Evolutionary conservation across 1,140 invertebrate genomes (phyloP), one percentile per base, ranked within the genome.

Genomic region (Mercenaria mercenaria): DNA sequence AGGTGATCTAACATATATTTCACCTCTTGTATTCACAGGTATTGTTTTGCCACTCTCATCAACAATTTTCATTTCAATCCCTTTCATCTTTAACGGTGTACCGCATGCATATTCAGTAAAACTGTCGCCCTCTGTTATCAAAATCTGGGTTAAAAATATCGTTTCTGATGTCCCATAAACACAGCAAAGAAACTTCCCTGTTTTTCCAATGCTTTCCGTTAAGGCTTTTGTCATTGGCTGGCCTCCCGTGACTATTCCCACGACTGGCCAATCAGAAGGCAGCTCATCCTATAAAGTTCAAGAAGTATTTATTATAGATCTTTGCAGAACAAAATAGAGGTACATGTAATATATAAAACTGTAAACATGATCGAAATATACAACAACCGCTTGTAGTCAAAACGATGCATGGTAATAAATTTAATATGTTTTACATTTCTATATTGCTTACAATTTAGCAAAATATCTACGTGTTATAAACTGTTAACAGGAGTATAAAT

Each of bases 61-160:
- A 4, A 87, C 90, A 1, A 91, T 67, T 69, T 86, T 91, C 26
- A 91, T 41, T 59, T 85, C 87, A 2, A 89, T 37, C 8, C 67
- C 77, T 32, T 29, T 34, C 20, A 64, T 1, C 29, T 26, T 43
- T 11, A 85, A 56, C 4, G 50, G 52, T 8, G 15, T 47, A 0
- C 84, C 84, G 23, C 84, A 87, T 2, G 32, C 18, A 61, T 47
- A 43, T 37, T 87, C 74, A 1, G 18, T 56, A 23, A 85, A 85
- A 11, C 18, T 47, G n/a, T 34, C n/a, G 11, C 34, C 23, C 74
- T 85, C 34, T 34, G 11, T 18, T 20, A 85, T 6, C 6, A 37
- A 43, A 32, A 29, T 20, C 11, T n/a, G 32, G 11, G 41, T 32
- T n/a, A 11, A 11, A 1, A 74, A n/a, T 11, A 61, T 6, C 39